phyloP scores from a whole-genome alignment of 2,797 vertebrate genomes.

The Orestias chungarensis region DNA sequence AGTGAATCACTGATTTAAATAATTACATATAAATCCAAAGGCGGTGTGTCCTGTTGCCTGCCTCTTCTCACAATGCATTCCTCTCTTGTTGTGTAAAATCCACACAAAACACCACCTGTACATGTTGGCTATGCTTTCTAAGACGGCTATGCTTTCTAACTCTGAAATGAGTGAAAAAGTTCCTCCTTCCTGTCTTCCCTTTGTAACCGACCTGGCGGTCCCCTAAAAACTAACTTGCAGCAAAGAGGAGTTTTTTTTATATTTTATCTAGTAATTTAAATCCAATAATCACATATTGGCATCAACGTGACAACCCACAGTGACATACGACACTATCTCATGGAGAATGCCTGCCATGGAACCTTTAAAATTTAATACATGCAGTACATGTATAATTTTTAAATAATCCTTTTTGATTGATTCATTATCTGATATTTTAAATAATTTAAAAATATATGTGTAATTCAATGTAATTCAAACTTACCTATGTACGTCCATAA shows the following conservation, averaged over 20 bases:
- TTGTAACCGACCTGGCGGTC: conserved; percentile 40
- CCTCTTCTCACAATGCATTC: conserved; percentile 16
- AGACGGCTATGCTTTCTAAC: conserved; percentile 54
- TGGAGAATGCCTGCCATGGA: not conserved
- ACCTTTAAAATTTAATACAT: not conserved
- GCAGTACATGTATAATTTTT: not conserved
- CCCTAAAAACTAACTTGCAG: conserved; percentile 67
- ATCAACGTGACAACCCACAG: not conserved
- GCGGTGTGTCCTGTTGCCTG: conserved; percentile 33
- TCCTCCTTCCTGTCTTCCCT: conserved; percentile 49
- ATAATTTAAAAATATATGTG: not conserved
- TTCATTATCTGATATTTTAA: not conserved
- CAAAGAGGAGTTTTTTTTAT: conserved; percentile 55
- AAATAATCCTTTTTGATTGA: not conserved
- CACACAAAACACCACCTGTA: conserved; percentile 74
- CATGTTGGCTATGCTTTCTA: conserved; percentile 54
- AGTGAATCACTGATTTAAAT: conserved; percentile 44
- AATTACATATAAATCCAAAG: conserved; percentile 48
- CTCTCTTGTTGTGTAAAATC: conserved; percentile 49
- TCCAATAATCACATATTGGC: not conserved
- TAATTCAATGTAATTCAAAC: not conserved
- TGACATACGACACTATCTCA: not conserved
- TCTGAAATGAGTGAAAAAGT: conserved; percentile 59
- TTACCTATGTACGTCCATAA: not conserved
- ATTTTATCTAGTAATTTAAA: not conserved